These are phyloP conservation scores for Emesis castigata DNA, from an alignment of 2,888 invertebrate species.

Conservation along the genomic window DNA sequence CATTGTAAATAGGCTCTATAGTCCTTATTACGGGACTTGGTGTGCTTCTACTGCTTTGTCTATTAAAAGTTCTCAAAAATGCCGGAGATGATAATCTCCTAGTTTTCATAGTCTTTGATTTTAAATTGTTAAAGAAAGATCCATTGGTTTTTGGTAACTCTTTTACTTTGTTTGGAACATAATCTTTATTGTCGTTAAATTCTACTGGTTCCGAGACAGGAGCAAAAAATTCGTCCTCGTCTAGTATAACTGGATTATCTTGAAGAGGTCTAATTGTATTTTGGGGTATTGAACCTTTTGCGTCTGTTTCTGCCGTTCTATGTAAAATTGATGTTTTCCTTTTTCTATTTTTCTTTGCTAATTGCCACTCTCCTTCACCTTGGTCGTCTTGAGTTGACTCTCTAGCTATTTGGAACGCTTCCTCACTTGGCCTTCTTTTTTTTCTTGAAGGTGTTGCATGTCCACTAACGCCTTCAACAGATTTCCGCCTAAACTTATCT, in stretches of 20 bases:
- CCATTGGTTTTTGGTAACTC: constrained; percentile 83
- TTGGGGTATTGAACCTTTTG: constrained; percentile 69
- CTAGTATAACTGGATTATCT: constrained; percentile 86
- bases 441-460: constrained; percentile 86
- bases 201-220: constrained; percentile 83
- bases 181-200: constrained; percentile 74
- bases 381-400: constrained; percentile 88
- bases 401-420: constrained; percentile 89
- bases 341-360: constrained; percentile 83
- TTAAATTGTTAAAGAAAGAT: constrained; percentile 83
- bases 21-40: constrained; percentile 79
- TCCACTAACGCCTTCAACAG: constrained; percentile 90
- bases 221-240: constrained; percentile 87
- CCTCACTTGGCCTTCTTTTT: constrained; percentile 93
- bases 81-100: constrained; percentile 89
- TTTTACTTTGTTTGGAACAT: constrained; percentile 69
- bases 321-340: constrained; percentile 83
- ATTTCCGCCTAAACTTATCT: constrained; percentile 88
- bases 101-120: constrained; percentile 84
- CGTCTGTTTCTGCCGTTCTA: constrained; percentile 79
- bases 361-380: constrained; percentile 83
- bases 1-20: constrained; percentile 80
- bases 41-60: constrained; percentile 83
- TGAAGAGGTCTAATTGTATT: constrained; percentile 80
- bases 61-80: constrained; percentile 87